Evolutionary conservation across 1,140 invertebrate species (phyloP).

Genomic region (Orchesella cincta): DNA sequence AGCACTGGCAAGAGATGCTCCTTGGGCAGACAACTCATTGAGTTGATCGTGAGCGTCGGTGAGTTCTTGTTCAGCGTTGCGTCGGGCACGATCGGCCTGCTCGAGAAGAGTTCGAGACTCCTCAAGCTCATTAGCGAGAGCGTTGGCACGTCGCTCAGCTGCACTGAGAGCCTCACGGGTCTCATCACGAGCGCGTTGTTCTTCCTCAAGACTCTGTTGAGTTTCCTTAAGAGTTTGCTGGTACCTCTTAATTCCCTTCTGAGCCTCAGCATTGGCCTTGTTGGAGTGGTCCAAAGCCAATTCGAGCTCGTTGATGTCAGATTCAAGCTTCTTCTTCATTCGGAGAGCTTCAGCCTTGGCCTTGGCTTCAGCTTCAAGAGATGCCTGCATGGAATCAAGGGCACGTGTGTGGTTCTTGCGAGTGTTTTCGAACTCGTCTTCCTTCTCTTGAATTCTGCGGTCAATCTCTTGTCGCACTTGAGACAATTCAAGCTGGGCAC

Average conservation of each 20-base stretch:
- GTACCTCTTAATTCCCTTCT: slow-evolving; percentile 96
- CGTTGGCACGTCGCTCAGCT: slow-evolving; percentile 92
- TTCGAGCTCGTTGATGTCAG: slow-evolving; percentile 98
- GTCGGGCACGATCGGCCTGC: slow-evolving; percentile 93
- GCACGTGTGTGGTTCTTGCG: slow-evolving; percentile 98
- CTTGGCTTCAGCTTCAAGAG: slow-evolving; percentile 96
- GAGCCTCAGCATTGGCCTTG: slow-evolving; percentile 95
- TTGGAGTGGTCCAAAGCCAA: slow-evolving; percentile 96
- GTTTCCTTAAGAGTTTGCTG: slow-evolving; percentile 66
- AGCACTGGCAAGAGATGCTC: slow-evolving; percentile 84
- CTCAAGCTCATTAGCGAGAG: slow-evolving; percentile 92
- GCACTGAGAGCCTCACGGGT: slow-evolving; percentile 93
- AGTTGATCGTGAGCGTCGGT: slow-evolving; percentile 95
- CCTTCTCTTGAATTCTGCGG: slow-evolving; percentile 97
- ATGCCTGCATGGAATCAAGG: slow-evolving; percentile 98
- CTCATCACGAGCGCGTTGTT: slow-evolving; percentile 94
- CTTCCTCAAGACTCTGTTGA: slow-evolving; percentile 93
- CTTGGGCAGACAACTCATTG: slow-evolving; percentile 90
- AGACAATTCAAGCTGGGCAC: slow-evolving; percentile 91
- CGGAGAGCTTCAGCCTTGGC: slow-evolving; percentile 97
- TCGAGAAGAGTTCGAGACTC: slow-evolving; percentile 93
- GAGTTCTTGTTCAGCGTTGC: slow-evolving; percentile 94
- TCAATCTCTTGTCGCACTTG: slow-evolving; percentile 96
- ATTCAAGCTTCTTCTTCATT: slow-evolving; percentile 99
- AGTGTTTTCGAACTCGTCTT: slow-evolving; percentile 99